Base-by-base conservation (phyloP, 1,140 invertebrate genomes). In the Drosophila takahashii region DNA sequence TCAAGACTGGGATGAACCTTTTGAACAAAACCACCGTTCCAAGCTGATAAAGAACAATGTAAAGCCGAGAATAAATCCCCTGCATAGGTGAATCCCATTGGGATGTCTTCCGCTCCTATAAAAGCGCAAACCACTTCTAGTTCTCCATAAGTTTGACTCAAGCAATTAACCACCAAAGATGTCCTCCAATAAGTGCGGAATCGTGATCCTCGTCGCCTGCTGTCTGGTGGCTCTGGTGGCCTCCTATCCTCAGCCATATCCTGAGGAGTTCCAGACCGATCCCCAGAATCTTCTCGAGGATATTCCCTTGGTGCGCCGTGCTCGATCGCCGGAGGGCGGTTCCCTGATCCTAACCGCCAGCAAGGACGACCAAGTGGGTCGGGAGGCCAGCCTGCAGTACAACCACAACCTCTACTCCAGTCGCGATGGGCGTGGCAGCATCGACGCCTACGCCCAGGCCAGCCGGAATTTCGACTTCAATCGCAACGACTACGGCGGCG, bases 371-470 rank as follows among this genome's bases (percentile, higher is more conserved):
- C 60, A 80, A 36, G 5, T 7, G 29, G 87, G 87, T 15, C 79
- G 87, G 2, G 70, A 80, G 51, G 79, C 76, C 9, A 51, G 42
- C 34, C 36, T 76, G 0, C 81, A 90, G 29, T 90, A 90, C 26
- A 90, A 90, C 57, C 86, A 90, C 7, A 90, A 90, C 76, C 52
- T 90, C 0, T 86, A 27, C 29, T 76, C 56, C 11, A 86, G 79
- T 18, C 45, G 47, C 8, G 81, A 90, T 80, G 87, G 87, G 32
- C 87, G 79, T 76, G 81, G 79, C 62, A 69, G 16, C 29, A 64
- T 90, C 9, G 86, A 90, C 74, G 87, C 87, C 61, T 90, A 90
- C 45, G 87, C 86, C n/a, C 89, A 90, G 61, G 87, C 76, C 27
- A 72, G 57, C 18, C 48, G 81, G 0, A 87, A 90, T 26, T 78